These are phyloP conservation scores for Thunnus maccoyii DNA, from an alignment of 2,113 vertebrate genomes.

Conservation along the genomic window DNA sequence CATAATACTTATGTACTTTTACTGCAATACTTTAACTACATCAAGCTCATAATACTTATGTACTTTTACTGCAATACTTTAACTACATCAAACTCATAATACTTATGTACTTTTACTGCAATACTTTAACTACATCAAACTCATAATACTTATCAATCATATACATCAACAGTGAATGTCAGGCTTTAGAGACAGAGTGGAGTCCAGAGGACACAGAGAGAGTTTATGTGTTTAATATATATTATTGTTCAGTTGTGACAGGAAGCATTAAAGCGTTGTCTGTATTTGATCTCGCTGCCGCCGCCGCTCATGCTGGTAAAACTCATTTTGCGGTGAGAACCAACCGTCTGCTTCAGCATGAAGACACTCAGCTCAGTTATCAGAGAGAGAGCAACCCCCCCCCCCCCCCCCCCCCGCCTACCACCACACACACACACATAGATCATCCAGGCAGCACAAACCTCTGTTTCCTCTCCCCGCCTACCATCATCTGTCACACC, in stretches of 20 bases:
- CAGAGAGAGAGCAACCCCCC: background rate
- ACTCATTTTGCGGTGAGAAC: slow-evolving; percentile 2
- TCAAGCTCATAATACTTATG: too few relatives aligned
- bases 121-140: too few relatives aligned
- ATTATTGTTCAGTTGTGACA: background rate
- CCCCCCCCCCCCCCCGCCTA: too few relatives aligned
- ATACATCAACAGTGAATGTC: too few relatives aligned
- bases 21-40: too few relatives aligned
- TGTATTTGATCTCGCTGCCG: background rate
- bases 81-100: too few relatives aligned
- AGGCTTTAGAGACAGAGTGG: too few relatives aligned
- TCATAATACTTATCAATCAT: too few relatives aligned
- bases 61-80: too few relatives aligned
- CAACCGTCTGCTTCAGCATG: background rate
- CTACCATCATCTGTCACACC: slow-evolving; percentile 41
- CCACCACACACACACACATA: background rate
- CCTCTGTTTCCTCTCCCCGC: slow-evolving; percentile 10
- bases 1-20: too few relatives aligned
- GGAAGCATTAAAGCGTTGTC: background rate
- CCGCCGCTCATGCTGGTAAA: background rate
- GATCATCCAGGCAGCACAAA: slow-evolving; percentile 37
- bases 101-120: too few relatives aligned
- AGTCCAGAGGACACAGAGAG: background rate
- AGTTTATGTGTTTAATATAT: background rate
- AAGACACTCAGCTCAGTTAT: slow-evolving; percentile 17